These are phyloP conservation scores for Xestia sexstrigata DNA, from an alignment of 2,888 invertebrate genomes.

Conservation along the genomic window DNA sequence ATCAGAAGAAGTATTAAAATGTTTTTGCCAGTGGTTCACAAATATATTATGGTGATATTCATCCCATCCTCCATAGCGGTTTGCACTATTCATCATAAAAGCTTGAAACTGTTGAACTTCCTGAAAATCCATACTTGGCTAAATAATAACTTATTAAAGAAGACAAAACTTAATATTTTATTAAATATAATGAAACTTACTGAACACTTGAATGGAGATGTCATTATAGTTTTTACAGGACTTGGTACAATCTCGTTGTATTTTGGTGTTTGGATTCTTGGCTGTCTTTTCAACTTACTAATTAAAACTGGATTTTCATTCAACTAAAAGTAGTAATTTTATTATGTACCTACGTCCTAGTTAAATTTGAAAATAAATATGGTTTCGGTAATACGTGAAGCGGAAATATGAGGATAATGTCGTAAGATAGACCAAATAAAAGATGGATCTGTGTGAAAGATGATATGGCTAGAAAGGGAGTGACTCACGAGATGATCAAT, in stretches of 20 bases:
- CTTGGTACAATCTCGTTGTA: constrained; percentile 82
- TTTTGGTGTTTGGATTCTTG: constrained; percentile 68
- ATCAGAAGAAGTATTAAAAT: constrained; percentile 64
- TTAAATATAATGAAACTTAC: constrained; percentile 71
- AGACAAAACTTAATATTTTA: background rate
- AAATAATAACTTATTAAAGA: background rate
- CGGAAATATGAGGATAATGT: background rate
- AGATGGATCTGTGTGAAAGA: background rate
- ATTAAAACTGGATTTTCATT: constrained; percentile 56
- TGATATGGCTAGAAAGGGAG: background rate
- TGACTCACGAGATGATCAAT: background rate
- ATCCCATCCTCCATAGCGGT: constrained; percentile 91
- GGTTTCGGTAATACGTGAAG: background rate
- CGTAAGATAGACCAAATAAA: background rate
- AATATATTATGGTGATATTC: constrained; percentile 90
- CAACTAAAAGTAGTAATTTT: constrained; percentile 58
- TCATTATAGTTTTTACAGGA: constrained; percentile 81
- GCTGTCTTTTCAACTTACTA: constrained; percentile 56
- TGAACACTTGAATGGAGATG: constrained; percentile 81
- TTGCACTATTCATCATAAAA: constrained; percentile 86
- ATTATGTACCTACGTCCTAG: background rate
- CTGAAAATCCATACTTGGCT: constrained; percentile 68
- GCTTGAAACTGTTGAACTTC: constrained; percentile 90
- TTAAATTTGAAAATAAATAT: background rate
- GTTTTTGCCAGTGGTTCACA: constrained; percentile 83